A percentile compares a stretch with the other conserved stretches of the same genome.
These are phyloP conservation scores for Myocastor coypus DNA, from an alignment of 2,113 vertebrate genomes.

Conservation along the genomic window DNA sequence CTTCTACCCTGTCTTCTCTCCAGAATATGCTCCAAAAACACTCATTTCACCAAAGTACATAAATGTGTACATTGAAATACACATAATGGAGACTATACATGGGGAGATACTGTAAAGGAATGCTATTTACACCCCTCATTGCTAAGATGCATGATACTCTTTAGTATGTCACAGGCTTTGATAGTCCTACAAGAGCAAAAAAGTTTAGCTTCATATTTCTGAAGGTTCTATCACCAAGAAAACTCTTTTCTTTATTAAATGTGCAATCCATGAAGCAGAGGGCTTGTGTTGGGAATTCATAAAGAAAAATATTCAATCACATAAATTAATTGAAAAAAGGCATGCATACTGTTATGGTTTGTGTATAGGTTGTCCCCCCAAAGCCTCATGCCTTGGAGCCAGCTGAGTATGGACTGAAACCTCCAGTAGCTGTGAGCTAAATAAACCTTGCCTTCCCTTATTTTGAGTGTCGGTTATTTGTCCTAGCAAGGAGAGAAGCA, in stretches of 20 bases:
- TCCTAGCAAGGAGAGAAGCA: no score
- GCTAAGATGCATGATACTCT: neutral
- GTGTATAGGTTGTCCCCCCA: no score
- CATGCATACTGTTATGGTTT: no score
- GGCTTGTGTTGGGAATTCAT: neutral
- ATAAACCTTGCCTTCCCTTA: no score
- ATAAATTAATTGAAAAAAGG: slow-evolving; percentile 19
- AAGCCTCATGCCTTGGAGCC: no score
- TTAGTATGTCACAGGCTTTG: neutral
- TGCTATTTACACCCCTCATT: neutral
- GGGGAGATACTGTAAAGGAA: neutral
- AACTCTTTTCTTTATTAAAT: neutral
- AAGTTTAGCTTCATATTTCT: slow-evolving; percentile 9
- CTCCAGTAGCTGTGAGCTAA: no score
- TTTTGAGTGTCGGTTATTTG: no score
- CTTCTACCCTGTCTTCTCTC: neutral
- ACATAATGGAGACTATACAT: neutral
- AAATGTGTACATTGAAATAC: neutral
- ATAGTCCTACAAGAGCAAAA: neutral
- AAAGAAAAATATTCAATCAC: slow-evolving; percentile 28
- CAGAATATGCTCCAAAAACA: neutral
- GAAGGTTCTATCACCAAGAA: slow-evolving; percentile 24
- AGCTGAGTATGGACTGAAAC: no score
- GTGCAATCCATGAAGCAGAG: neutral
- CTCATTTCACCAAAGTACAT: neutral